phyloP scores from a whole-genome alignment of 2,797 vertebrate genomes.

The Girardinus metallicus region DNA sequence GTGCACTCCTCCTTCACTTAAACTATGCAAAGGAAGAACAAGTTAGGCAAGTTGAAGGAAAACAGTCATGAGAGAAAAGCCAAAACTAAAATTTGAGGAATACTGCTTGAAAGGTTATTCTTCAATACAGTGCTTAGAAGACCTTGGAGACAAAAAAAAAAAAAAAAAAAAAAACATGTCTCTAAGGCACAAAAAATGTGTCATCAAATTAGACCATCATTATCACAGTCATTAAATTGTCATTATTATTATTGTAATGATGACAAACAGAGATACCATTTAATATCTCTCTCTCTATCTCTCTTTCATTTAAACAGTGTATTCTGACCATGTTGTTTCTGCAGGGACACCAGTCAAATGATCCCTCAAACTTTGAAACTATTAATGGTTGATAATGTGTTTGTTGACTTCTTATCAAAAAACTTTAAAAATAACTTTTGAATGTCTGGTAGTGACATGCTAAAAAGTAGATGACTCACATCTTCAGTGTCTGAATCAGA shows the following conservation, averaged over 20 bases:
- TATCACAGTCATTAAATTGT: constrained; percentile 74
- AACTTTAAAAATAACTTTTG: constrained; percentile 5
- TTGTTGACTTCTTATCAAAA: constrained; percentile 24
- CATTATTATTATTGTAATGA: constrained; percentile 65
- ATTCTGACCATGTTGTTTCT: constrained; percentile 34
- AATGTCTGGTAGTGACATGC: constrained; percentile 14
- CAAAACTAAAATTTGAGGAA: constrained; percentile 25
- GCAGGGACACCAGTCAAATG: constrained; percentile 30
- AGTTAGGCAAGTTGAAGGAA: constrained; percentile 12
- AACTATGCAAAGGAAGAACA: constrained; percentile 28
- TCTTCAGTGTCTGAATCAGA: neutral
- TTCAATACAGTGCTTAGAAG: neutral
- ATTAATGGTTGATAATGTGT: constrained; percentile 11
- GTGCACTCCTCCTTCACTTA: neutral
- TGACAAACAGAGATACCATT: constrained; percentile 66
- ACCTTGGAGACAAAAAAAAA: constrained; percentile 1
- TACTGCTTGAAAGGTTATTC: constrained; percentile 28
- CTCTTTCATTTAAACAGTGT: constrained; percentile 37
- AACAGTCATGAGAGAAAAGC: constrained; percentile 16
- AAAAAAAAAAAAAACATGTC: constrained; percentile 18
- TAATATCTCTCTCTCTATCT: constrained; percentile 35
- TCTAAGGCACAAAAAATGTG: constrained; percentile 59
- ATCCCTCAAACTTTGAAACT: constrained; percentile 33
- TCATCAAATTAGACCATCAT: constrained; percentile 73
- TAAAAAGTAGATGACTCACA: neutral